These are phyloP conservation scores for Nasonovia ribisnigri DNA, from an alignment of 2,888 invertebrate species.

Conservation along the genomic window DNA sequence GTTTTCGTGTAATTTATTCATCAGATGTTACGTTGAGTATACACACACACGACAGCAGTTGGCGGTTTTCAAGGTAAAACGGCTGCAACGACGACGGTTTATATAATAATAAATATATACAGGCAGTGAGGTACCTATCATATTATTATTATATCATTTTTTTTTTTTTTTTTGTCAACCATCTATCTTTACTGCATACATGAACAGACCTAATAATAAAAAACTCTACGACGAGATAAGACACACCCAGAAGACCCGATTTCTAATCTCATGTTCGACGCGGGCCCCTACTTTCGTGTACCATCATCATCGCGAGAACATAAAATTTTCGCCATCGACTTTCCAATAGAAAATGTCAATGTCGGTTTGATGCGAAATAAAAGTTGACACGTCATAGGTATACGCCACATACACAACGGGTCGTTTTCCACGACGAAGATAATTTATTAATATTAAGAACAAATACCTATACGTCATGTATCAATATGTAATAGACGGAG, in stretches of 20 bases:
- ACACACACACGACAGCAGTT: neutral
- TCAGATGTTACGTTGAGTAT: neutral
- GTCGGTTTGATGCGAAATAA: neutral
- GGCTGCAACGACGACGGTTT: neutral
- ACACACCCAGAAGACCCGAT: constrained; percentile 44
- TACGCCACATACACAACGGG: neutral
- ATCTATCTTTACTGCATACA: neutral
- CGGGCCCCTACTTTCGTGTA: neutral
- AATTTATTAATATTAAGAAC: neutral
- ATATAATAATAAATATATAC: constrained; percentile 14
- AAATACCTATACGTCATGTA: neutral
- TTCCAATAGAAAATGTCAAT: constrained; percentile 29
- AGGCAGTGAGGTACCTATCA: neutral
- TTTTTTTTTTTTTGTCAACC: neutral
- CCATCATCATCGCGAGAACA: neutral
- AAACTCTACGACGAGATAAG: neutral
- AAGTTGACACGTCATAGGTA: neutral
- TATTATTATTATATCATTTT: neutral
- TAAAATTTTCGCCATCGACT: neutral
- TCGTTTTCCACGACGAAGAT: neutral
- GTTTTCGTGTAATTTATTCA: constrained; percentile 19
- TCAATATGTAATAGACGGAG: neutral
- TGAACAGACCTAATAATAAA: neutral
- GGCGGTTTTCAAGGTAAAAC: constrained; percentile 38
- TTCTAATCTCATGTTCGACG: constrained; percentile 15